Evolutionary conservation across 1,140 invertebrate species (phyloP).

Genomic region (Sycobia sp.): DNA sequence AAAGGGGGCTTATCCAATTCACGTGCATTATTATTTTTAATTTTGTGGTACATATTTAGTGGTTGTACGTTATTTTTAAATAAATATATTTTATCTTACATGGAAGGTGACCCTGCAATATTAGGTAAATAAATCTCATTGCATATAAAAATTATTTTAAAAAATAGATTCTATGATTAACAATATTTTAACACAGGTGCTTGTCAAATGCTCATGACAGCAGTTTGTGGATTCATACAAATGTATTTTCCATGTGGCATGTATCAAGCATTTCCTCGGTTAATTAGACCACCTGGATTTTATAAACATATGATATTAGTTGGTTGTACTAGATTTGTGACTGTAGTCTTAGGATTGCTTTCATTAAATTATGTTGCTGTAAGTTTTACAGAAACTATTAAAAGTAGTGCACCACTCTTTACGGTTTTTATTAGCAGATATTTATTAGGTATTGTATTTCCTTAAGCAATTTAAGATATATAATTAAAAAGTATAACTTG

Average conservation of each 20-base stretch:
- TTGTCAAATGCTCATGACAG: conserved; percentile 80
- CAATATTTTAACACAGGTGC: conserved; percentile 59
- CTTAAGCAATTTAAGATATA: neutral
- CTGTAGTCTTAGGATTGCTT: conserved; percentile 76
- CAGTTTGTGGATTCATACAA: conserved; percentile 77
- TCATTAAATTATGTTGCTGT: conserved; percentile 84
- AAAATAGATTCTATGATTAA: neutral
- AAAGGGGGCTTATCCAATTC: conserved; percentile 67
- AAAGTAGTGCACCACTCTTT: conserved; percentile 84
- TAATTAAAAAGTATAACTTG: conserved; percentile 32
- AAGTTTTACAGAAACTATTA: conserved; percentile 86
- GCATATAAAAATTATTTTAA: neutral
- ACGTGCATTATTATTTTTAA: conserved; percentile 71
- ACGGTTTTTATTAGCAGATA: conserved; percentile 80
- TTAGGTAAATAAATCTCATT: conserved; percentile 66
- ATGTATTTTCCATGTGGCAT: conserved; percentile 78
- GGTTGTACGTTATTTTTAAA: conserved; percentile 81
- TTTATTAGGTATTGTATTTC: conserved; percentile 65
- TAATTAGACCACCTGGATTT: conserved; percentile 73
- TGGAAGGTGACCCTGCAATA: conserved; percentile 79
- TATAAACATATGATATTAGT: conserved; percentile 79
- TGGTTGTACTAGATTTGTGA: conserved; percentile 78
- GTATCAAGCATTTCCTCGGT: conserved; percentile 67
- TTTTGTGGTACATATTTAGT: conserved; percentile 81
- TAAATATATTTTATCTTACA: conserved; percentile 81